Conservation (phyloP, 2,888 invertebrate genomes). For the Eremobia ochroleuca region DNA sequence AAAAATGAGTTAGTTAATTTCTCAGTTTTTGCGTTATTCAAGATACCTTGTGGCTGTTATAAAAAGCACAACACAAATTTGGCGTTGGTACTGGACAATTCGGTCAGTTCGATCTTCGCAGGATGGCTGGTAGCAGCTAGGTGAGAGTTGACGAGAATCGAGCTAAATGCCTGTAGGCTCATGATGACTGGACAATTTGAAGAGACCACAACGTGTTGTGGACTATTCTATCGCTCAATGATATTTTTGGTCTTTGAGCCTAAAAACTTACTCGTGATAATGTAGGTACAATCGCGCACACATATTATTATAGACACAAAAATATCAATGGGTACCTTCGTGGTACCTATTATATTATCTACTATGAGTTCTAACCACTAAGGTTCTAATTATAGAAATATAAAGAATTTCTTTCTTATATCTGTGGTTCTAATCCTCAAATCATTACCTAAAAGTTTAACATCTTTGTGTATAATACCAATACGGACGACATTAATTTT, state of each 20-base stretch:
- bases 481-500: conserved; percentile 74
- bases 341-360: not conserved
- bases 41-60: not conserved
- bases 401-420: too few species aligned
- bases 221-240: too few species aligned
- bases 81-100: not conserved
- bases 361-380: too few species aligned
- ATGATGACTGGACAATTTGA: not conserved
- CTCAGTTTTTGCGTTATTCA: too few species aligned
- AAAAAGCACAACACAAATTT: not conserved
- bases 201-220: not conserved
- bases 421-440: not conserved
- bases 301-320: not conserved
- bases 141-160: not conserved
- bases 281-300: not conserved
- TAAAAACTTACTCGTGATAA: not conserved
- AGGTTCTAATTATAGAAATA: too few species aligned
- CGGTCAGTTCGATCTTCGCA: too few species aligned
- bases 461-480: conserved; percentile 37
- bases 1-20: too few species aligned
- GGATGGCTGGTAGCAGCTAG: too few species aligned
- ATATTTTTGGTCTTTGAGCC: not conserved
- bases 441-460: not conserved
- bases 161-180: not conserved
- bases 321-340: too few species aligned